Evolutionary conservation across 2,113 vertebrate species (phyloP), one percentile per base, ranked within the genome.

Genomic region (Serilophus lunatus): DNA sequence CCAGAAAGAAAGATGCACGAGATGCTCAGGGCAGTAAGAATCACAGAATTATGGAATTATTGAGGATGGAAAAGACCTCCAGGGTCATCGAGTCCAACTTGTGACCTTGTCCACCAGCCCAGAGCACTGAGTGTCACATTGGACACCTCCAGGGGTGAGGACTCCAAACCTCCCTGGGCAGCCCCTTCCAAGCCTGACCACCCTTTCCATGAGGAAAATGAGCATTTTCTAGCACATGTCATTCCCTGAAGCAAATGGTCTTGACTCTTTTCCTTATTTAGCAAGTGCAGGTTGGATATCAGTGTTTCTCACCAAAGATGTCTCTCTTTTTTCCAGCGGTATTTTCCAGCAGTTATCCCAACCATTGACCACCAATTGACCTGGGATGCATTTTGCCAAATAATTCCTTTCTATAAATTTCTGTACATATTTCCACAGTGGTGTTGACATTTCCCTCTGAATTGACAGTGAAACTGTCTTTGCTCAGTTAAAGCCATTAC

Each of bases 381-480:
- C 72, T 72, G 78, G 64, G 72, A 80, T 51, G 68, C 28, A 35
- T 57, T 91, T 92, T 57, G 49, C 86, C 60, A 91, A 83, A 83
- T 40, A 91, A 83, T 69, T 90, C 42, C 56, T 59, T 31, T 51
- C 81, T 66, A 40, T 93, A 86, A 84, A 85, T 91, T 83, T 80
- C 63, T 78, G 56, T 71, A 33, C 69, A 9, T 92, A 25, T 92
- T 94, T 92, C 92, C 79, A 64, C 29, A 59, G 86, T 40, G 49
- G 91, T 35, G 59, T n/a, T 78, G 94, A 78, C 68, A 56, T 86
- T 94, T 89, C 74, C 83, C 74, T 75, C 54, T 68, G 94, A 92
- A 85, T 57, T 44, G 82, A 87, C 81, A 59, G 69, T 91, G 90
- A 94, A 96, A 68, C 19, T 35, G 20, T 49, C 68, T 88, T 76